phyloP scores from a whole-genome alignment of 2,113 vertebrate genomes.

The rat (Rattus norvegicus) region DNA sequence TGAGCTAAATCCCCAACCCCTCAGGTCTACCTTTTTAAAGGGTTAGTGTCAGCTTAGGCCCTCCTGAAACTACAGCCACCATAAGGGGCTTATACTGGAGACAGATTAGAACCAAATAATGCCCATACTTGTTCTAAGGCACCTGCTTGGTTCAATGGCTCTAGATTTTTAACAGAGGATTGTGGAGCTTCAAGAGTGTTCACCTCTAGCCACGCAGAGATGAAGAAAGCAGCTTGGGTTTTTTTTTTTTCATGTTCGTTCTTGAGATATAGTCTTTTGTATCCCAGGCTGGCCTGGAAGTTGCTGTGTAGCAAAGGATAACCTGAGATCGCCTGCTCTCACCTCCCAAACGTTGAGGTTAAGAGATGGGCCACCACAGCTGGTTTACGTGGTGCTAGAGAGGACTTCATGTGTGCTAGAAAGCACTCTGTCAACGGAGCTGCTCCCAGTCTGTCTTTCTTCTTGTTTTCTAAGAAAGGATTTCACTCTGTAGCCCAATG shows the following conservation, averaged over 20 bases:
- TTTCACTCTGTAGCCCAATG: not conserved
- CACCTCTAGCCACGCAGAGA: accelerated
- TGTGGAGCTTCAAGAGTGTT: too few relatives aligned
- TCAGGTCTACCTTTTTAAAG: not conserved
- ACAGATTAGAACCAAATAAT: not conserved
- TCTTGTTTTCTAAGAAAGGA: not conserved
- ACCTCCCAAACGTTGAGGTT: not conserved
- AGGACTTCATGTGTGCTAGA: not conserved
- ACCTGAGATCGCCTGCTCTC: not conserved
- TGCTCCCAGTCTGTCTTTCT: too few relatives aligned
- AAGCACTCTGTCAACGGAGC: not conserved
- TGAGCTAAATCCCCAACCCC: too few relatives aligned
- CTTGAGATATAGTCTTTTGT: not conserved
- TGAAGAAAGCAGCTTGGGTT: not conserved
- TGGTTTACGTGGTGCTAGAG: not conserved
- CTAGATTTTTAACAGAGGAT: not conserved
- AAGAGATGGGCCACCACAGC: not conserved
- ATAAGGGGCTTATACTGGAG: not conserved
- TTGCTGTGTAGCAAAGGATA: not conserved
- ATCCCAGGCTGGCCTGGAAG: not conserved
- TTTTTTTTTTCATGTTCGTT: not conserved
- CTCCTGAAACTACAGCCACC: too few relatives aligned
- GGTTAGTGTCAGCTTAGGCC: not conserved
- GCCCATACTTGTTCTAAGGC: accelerated
- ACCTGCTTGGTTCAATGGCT: accelerated